Evolutionary conservation across 1,140 invertebrate species (phyloP).

Genomic region (Ladona fulva): DNA sequence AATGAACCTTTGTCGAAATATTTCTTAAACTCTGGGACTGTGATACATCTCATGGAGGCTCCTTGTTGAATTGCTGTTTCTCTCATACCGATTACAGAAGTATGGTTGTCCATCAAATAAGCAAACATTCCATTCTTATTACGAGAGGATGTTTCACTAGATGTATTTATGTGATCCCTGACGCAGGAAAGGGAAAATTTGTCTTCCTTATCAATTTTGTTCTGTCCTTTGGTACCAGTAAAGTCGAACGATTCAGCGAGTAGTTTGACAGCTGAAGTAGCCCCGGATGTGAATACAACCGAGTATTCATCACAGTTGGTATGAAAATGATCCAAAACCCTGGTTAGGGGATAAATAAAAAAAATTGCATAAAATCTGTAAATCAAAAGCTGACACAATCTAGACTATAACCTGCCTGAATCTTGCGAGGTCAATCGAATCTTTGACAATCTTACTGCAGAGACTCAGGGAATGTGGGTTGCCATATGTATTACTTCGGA

Average conservation of each 20-base stretch:
- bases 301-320: constrained; percentile 69
- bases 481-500: constrained; percentile 62
- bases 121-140: constrained; percentile 52
- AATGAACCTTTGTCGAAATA: too few species aligned
- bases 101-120: constrained; percentile 87
- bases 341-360: constrained; percentile 34
- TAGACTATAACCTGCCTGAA: constrained; percentile 47
- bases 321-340: constrained; percentile 77
- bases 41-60: constrained; percentile 27
- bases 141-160: too few species aligned
- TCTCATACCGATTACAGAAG: constrained; percentile 86
- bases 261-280: constrained; percentile 74
- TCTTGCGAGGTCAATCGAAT: constrained; percentile 71
- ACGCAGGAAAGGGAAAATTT: too few species aligned
- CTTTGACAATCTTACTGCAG: constrained; percentile 62
- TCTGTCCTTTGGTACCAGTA: constrained; percentile 10
- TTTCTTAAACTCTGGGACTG: background rate
- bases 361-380: constrained; percentile 15
- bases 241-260: constrained; percentile 75
- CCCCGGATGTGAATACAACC: constrained; percentile 84
- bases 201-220: too few species aligned
- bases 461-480: constrained; percentile 75
- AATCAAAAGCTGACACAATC: constrained; percentile 14
- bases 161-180: too few species aligned
- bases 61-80: constrained; percentile 43